Evolutionary conservation across 2,797 vertebrate species (phyloP).

Genomic region (Lophura swinhoii): DNA sequence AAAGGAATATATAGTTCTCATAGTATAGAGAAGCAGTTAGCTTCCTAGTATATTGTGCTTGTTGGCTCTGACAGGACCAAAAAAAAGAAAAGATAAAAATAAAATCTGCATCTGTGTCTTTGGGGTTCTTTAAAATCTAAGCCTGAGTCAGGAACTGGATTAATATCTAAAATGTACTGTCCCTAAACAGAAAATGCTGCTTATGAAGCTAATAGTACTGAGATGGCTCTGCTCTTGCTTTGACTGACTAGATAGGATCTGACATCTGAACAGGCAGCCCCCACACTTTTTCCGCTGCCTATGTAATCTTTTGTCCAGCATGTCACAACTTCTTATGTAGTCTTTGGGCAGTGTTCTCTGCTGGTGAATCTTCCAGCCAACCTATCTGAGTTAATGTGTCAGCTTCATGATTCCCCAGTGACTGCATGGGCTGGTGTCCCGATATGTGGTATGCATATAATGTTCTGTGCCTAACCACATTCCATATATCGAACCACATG

Average conservation of each 20-base stretch:
- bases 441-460: too few species aligned
- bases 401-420: too few species aligned
- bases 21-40: neutral
- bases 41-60: neutral
- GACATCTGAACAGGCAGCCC: too few species aligned
- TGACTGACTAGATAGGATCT: neutral
- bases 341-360: too few species aligned
- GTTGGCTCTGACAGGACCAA: neutral
- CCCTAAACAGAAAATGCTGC: neutral
- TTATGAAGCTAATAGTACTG: neutral
- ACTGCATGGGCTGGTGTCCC: too few species aligned
- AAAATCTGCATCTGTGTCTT: neutral
- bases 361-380: too few species aligned
- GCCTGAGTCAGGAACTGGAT: neutral
- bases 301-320: too few species aligned
- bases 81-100: neutral
- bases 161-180: neutral
- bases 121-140: neutral
- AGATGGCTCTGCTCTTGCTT: neutral
- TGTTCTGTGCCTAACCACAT: too few species aligned
- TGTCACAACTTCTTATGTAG: too few species aligned
- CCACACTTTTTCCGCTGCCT: too few species aligned
- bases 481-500: too few species aligned
- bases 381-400: too few species aligned
- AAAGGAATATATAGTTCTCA: neutral